These are phyloP conservation scores for Arctia plantaginis DNA, from an alignment of 2,888 invertebrate genomes.

Conservation along the genomic window DNA sequence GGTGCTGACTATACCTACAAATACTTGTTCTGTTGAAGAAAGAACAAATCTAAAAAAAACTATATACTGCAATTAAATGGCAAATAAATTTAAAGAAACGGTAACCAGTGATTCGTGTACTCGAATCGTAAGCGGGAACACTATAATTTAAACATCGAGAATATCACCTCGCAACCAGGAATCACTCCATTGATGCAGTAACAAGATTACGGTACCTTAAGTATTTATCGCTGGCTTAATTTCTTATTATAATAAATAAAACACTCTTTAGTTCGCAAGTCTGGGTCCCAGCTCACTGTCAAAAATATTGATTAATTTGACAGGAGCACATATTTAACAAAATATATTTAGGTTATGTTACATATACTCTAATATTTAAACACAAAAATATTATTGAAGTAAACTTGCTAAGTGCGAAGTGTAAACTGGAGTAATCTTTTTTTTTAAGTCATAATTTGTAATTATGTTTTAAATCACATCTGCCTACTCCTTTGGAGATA, in stretches of 20 bases:
- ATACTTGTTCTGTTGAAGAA: not conserved
- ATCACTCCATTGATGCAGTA: constrained; percentile 68
- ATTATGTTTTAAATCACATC: too few species aligned
- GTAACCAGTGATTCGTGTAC: not conserved
- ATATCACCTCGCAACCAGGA: constrained; percentile 30
- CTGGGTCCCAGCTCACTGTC: constrained; percentile 56
- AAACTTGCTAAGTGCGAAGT: not conserved
- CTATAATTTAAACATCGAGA: constrained; percentile 15
- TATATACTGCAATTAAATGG: not conserved
- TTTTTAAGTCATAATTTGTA: too few species aligned
- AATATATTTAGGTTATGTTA: constrained; percentile 37
- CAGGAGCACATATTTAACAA: constrained; percentile 48
- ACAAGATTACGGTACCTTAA: constrained; percentile 71
- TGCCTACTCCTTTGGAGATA: too few species aligned
- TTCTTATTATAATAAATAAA: constrained; percentile 65
- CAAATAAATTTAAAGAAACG: not conserved
- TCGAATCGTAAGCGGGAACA: constrained; percentile 1
- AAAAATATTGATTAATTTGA: constrained; percentile 59
- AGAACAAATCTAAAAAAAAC: not conserved
- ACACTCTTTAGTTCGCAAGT: constrained; percentile 62
- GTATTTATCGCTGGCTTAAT: constrained; percentile 73
- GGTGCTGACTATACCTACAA: not conserved
- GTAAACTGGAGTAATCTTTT: too few species aligned
- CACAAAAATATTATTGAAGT: not conserved
- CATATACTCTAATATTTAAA: not conserved